Percentiles rank a stretch among this genome's conserved stretches.
Evolutionary conservation across 2,888 invertebrate species (phyloP).

Genomic region (Phrixothrix hirtus): DNA sequence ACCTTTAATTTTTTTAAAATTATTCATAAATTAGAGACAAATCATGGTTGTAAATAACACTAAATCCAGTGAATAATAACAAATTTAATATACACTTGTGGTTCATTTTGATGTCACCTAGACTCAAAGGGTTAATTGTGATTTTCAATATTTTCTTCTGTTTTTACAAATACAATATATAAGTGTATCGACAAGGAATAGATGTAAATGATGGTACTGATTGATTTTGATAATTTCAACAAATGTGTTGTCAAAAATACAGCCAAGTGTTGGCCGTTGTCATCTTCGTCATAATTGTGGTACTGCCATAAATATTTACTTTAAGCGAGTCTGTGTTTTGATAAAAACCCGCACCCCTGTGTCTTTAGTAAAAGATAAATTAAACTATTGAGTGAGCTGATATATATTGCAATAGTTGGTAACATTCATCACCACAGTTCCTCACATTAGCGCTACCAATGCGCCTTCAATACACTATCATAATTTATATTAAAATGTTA

Average conservation of each 20-base stretch:
- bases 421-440: conserved; percentile 36
- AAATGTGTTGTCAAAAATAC: conserved; percentile 29
- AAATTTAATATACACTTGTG: too few species aligned
- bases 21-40: too few species aligned
- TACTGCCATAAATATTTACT: conserved; percentile 10
- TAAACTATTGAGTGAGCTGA: conserved; percentile 3
- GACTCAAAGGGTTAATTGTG: too few species aligned
- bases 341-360: conserved; percentile 1
- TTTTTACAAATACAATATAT: too few species aligned
- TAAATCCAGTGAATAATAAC: too few species aligned
- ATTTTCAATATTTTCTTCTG: too few species aligned
- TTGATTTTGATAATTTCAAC: conserved; percentile 25
- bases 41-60: too few species aligned
- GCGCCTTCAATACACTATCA: conserved; percentile 45
- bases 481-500: conserved; percentile 54
- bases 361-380: neutral
- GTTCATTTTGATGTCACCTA: too few species aligned
- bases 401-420: conserved; percentile 37
- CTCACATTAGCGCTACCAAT: conserved; percentile 38
- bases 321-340: conserved; percentile 9
- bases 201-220: conserved; percentile 9
- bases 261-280: conserved; percentile 25
- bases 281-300: conserved; percentile 22
- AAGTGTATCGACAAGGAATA: too few species aligned
- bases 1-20: too few species aligned